A percentile compares a stretch with the other conserved stretches of the same genome.
phyloP scores from a whole-genome alignment of 92 coral and sea anemone genomes.

The Scolanthus callimorphus region DNA sequence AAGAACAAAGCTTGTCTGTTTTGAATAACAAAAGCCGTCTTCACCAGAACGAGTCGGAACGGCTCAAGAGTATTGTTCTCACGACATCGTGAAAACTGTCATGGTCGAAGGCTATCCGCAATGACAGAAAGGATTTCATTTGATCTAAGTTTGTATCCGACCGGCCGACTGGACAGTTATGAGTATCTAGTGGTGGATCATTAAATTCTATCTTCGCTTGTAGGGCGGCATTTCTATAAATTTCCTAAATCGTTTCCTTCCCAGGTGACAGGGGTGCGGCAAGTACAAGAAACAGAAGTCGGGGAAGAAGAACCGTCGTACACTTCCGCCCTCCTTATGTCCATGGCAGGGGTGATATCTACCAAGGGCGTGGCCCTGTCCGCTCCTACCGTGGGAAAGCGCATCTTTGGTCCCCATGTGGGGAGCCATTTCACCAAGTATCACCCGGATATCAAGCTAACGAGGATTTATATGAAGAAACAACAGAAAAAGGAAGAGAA shows the following conservation, averaged over 20 bases:
- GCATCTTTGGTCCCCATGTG: slow-evolving; percentile 85
- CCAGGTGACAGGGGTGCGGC: slow-evolving; percentile 83
- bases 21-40: no score
- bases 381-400: slow-evolving; percentile 76
- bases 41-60: no score
- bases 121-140: no score
- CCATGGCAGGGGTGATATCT: slow-evolving; percentile 85
- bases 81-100: no score
- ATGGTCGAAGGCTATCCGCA: no score
- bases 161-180: no score
- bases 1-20: no score
- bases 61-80: no score
- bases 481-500: slow-evolving; percentile 28
- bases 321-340: slow-evolving; percentile 54
- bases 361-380: slow-evolving; percentile 70
- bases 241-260: background rate
- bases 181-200: no score
- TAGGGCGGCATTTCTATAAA: no score
- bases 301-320: slow-evolving; percentile 46
- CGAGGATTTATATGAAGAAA: slow-evolving; percentile 77
- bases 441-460: slow-evolving; percentile 63
- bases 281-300: slow-evolving; percentile 68
- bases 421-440: slow-evolving; percentile 71
- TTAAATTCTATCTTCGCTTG: no score
- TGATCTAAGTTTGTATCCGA: no score